Evolutionary conservation across 1,140 invertebrate species (phyloP).

Genomic region (Microplitis demolitor): DNA sequence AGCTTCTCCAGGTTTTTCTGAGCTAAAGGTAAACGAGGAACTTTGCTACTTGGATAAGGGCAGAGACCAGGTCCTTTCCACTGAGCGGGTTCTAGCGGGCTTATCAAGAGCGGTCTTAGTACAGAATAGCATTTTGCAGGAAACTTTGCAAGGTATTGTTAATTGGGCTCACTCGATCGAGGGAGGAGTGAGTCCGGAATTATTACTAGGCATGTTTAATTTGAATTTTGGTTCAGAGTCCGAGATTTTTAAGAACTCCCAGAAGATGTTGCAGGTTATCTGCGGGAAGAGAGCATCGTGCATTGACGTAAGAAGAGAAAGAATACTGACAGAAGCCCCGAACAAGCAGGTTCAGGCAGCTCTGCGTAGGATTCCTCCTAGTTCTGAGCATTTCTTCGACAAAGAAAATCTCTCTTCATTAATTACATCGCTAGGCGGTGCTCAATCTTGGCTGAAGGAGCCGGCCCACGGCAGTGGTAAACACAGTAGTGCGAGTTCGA

Average conservation of each 20-base stretch:
- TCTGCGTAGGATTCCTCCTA: slow-evolving; percentile 34
- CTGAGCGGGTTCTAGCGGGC: slow-evolving; percentile 21
- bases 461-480: slow-evolving; percentile 19
- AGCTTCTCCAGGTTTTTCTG: slow-evolving; percentile 31
- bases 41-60: slow-evolving; percentile 29
- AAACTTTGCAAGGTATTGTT: too few species aligned
- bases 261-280: slow-evolving; percentile 38
- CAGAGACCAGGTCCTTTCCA: slow-evolving; percentile 21
- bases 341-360: slow-evolving; percentile 35
- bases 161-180: too few species aligned
- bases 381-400: slow-evolving; percentile 34
- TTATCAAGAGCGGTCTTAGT: too few species aligned
- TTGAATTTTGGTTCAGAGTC: slow-evolving; percentile 22
- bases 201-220: background rate
- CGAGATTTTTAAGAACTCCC: slow-evolving; percentile 20
- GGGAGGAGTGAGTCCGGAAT: too few species aligned
- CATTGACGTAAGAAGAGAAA: slow-evolving; percentile 38
- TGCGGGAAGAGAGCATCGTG: slow-evolving; percentile 44
- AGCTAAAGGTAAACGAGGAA: slow-evolving; percentile 36
- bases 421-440: slow-evolving; percentile 36
- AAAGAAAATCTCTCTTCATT: slow-evolving; percentile 32
- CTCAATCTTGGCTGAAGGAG: slow-evolving; percentile 34
- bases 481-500: background rate
- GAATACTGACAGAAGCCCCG: slow-evolving; percentile 25
- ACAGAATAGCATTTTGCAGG: too few species aligned